These are phyloP conservation scores for Temnothorax nylanderi DNA, from an alignment of 1,140 invertebrate genomes.

Conservation along the genomic window DNA sequence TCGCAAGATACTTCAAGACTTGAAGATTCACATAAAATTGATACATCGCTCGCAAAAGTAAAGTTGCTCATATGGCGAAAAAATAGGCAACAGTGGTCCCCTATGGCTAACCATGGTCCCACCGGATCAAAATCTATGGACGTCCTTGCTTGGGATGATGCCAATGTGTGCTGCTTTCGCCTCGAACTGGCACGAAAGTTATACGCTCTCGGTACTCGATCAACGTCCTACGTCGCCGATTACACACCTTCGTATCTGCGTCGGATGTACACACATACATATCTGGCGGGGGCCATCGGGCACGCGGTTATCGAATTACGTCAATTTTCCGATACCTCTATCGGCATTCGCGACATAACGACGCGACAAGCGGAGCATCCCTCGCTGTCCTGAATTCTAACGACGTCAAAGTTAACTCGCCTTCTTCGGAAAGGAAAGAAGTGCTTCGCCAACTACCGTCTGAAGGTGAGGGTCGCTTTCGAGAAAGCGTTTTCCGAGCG, in stretches of 20 bases:
- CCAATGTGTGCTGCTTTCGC: conserved; percentile 56
- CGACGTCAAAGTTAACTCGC: conserved; percentile 19
- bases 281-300: neutral
- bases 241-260: neutral
- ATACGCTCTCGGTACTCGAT: conserved; percentile 45
- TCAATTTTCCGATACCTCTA: conserved; percentile 18
- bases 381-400: conserved; percentile 30
- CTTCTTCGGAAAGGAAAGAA: neutral
- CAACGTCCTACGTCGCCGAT: conserved; percentile 24
- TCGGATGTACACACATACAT: neutral
- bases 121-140: conserved; percentile 28
- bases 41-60: neutral
- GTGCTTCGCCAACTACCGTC: neutral
- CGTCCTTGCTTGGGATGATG: conserved; percentile 48
- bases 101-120: neutral
- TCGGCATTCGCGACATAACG: neutral
- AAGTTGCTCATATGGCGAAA: neutral
- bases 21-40: neutral
- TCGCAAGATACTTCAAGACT: neutral
- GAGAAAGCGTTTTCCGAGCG: neutral
- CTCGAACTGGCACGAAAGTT: conserved; percentile 43
- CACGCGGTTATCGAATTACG: conserved; percentile 43
- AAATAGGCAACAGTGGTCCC: neutral
- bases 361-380: neutral
- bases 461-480: neutral